A percentile compares a stretch with the other conserved stretches of the same genome.
phyloP scores from a whole-genome alignment of 2,113 vertebrate genomes.

The Lagenorhynchus albirostris region DNA sequence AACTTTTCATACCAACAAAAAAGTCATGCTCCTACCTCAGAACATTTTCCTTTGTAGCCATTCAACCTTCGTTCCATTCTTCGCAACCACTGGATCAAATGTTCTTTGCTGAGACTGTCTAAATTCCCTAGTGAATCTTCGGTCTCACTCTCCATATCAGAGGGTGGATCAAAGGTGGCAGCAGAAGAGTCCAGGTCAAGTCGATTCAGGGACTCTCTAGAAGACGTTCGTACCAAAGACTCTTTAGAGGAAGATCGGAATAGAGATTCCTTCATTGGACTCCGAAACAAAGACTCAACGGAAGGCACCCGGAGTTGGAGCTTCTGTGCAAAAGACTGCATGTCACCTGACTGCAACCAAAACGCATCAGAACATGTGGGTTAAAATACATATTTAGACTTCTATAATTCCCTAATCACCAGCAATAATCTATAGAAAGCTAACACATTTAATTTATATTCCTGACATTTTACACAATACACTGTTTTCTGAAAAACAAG shows the following conservation, averaged over 20 bases:
- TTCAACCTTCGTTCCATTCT: conserved; percentile 90
- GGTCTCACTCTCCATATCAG: conserved; percentile 94
- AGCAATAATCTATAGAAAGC: background rate
- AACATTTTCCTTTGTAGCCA: conserved; percentile 92
- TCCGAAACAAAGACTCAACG: conserved; percentile 93
- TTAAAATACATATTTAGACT: background rate
- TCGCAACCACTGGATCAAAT: conserved; percentile 87
- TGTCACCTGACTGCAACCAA: conserved; percentile 85
- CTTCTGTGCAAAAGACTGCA: conserved; percentile 90
- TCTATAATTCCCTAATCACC: background rate
- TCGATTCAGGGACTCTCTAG: conserved; percentile 91
- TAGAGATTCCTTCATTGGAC: conserved; percentile 88
- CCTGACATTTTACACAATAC: background rate
- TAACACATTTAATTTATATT: background rate
- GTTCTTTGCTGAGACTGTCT: conserved; percentile 89
- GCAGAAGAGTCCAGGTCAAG: conserved; percentile 82
- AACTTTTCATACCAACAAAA: background rate
- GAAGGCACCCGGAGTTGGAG: conserved; percentile 94
- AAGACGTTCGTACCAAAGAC: conserved; percentile 88
- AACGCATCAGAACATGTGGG: background rate
- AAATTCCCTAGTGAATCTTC: conserved; percentile 85
- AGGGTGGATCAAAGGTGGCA: conserved; percentile 88
- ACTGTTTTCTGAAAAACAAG: background rate
- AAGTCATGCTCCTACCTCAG: conserved; percentile 84
- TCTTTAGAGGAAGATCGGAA: conserved; percentile 92